Base-by-base conservation (phyloP, 1,140 invertebrate genomes). In the Ladona fulva region DNA sequence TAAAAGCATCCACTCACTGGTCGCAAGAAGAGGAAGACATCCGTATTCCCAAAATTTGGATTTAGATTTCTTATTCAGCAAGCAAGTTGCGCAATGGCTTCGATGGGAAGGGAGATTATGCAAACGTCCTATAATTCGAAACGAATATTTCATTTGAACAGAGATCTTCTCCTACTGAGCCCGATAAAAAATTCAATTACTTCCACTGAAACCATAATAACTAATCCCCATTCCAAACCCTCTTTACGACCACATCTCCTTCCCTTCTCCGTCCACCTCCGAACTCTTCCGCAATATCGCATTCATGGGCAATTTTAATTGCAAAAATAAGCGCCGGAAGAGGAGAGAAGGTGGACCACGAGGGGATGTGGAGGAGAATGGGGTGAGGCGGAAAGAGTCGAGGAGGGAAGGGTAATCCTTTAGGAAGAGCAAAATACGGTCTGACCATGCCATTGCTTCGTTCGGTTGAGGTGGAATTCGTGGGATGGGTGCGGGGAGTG, bases 271-370 rank as follows among this genome's bases (percentile, higher is more conserved):
- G n/a, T n/a, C 8, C 52, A 66, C 52, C 52, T 3, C 52, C 52
- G 14, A 66, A 66, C 52, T 66, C 52, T 66, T 66, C 52, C 52
- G 52, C 52, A 66, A 66, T 66, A 66, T 66, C 52, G 52, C 52
- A 66, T 66, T 66, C 52, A 66, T 66, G 52, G 52, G n/a, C n/a
- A 66, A 66, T 66, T 66, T 66, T 66, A 66, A 66, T 66, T 66
- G 52, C 52, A 66, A 66, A 66, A 66, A 66, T 66, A 66, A 66
- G 52, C 3, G 14, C 52, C 52, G 52, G 52, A 66, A 6, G 52
- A 52, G 44, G 44, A n/a, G n/a, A n/a, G n/a, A n/a, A n/a, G n/a
- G n/a, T n/a, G n/a, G n/a, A n/a, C n/a, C n/a, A n/a, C n/a, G n/a
- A n/a, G n/a, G n/a, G n/a, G n/a, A n/a, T n/a, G n/a, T 19, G 44